Conservation (phyloP, 2,888 invertebrate genomes). For the Emmelina monodactyla region DNA sequence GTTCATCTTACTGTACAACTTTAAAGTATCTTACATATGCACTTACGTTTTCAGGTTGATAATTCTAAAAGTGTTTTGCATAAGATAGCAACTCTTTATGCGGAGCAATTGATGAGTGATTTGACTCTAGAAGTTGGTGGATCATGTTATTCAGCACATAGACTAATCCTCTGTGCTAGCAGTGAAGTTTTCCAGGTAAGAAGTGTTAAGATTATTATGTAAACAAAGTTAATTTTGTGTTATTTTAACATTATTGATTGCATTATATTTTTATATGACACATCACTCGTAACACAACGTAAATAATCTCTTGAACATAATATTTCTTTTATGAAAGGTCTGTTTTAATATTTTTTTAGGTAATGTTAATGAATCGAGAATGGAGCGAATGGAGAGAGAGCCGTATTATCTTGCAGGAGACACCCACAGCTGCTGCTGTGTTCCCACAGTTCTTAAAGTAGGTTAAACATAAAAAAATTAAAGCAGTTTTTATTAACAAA, state of each 20-base stretch:
- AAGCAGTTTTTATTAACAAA: not conserved
- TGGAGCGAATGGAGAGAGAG: slow-evolving; percentile 92
- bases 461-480: slow-evolving; percentile 9
- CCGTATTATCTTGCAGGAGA: slow-evolving; percentile 84
- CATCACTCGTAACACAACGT: no score
- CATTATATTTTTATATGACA: no score
- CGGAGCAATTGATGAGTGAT: slow-evolving; percentile 89
- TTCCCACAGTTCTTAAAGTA: slow-evolving; percentile 88
- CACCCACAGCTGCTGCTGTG: slow-evolving; percentile 81
- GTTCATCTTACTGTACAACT: not conserved
- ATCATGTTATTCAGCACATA: slow-evolving; percentile 84
- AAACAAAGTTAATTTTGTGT: no score
- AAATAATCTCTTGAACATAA: no score
- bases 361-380: slow-evolving; percentile 94
- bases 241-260: no score
- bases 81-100: slow-evolving; percentile 84
- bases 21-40: no score
- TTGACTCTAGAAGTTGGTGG: slow-evolving; percentile 84
- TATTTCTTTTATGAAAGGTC: no score
- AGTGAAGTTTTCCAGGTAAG: slow-evolving; percentile 93
- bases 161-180: slow-evolving; percentile 90
- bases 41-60: slow-evolving; percentile 77
- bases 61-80: slow-evolving; percentile 83
- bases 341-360: no score
- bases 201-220: no score